Conservation (phyloP, 1,140 invertebrate genomes). For the Apis cerana region DNA sequence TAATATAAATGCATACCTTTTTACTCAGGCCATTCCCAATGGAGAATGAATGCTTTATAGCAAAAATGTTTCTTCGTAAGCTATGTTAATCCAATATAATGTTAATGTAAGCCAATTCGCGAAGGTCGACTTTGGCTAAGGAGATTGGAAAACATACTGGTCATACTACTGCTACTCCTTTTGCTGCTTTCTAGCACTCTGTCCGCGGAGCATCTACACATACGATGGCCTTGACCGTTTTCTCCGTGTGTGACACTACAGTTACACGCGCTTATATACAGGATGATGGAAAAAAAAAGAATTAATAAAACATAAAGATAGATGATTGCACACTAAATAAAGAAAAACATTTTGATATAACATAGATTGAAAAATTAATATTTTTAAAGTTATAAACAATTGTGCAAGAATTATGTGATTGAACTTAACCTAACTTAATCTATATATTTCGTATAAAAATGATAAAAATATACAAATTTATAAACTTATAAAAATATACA, state of each 20-base stretch:
- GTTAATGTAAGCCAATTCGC: background rate
- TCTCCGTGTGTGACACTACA: conserved; percentile 49
- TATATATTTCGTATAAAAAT: too few species aligned
- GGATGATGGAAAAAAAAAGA: background rate
- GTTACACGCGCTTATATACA: conserved; percentile 23
- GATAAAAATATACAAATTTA: too few species aligned
- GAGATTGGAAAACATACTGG: conserved; percentile 45
- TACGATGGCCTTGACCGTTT: conserved; percentile 67
- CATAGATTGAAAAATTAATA: too few species aligned
- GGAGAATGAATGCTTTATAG: conserved; percentile 1
- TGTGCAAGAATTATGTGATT: too few species aligned
- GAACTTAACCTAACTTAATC: too few species aligned
- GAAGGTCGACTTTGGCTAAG: conserved; percentile 39
- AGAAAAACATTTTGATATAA: too few species aligned
- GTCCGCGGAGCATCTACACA: conserved; percentile 33
- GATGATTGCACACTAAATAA: too few species aligned
- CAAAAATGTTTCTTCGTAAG: background rate
- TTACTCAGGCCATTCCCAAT: conserved; percentile 12
- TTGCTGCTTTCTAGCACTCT: conserved; percentile 43
- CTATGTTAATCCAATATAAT: too few species aligned
- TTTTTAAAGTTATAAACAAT: too few species aligned
- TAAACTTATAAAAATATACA: too few species aligned
- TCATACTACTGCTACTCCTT: background rate
- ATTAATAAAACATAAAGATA: too few species aligned
- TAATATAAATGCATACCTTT: conserved; percentile 7